Base-by-base conservation (phyloP, 2,888 invertebrate species). In the Habrosyne pyritoides region DNA sequence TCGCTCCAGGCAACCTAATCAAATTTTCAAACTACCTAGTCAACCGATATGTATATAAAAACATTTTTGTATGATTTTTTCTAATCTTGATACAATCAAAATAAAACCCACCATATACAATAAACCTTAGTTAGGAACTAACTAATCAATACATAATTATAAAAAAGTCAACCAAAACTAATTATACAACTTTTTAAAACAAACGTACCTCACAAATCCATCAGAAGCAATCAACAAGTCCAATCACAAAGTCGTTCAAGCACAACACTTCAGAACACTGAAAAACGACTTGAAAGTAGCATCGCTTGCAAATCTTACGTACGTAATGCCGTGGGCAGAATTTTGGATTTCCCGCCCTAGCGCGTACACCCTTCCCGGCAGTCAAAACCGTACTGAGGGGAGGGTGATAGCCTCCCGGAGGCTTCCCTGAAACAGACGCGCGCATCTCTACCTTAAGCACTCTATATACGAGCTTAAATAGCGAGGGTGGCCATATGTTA, bases 361-460 rank as follows among this genome's bases (percentile, higher is more conserved):
- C 75, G 74, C 89, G 88, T 84, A 77, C 73, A 70, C 73, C 80
- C 79, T 77, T 70, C 73, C 62, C 64, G 70, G 59, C 69, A 67
- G 67, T 72, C 69, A 60, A 75, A 75, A 71, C 68, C 69, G 72
- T 72, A 91, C 91, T 91, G 90, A 89, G 87, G 90, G 88, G 86
- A 83, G 84, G 85, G 81, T 63, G 73, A 70, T 57, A 81, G 69
- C 77, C 73, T 83, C 71, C 67, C 67, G 71, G 70, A 86, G 77
- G 76, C 78, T 81, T 64, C 69, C 65, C 64, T 28, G 30, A 65
- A 72, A 66, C 75, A 87, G 89, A 84, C 91, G 91, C 89, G 90
- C 91, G 91, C 91, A 90, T 87, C 88, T 77, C 74, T 83, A 79
- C 81, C 83, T 81, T 80, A 77, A 84, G 75, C 78, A 79, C 75